A percentile compares a stretch with the other conserved stretches of the same genome.
These are phyloP conservation scores for Poecile atricapillus DNA, from an alignment of 2,113 vertebrate species.

Conservation along the genomic window DNA sequence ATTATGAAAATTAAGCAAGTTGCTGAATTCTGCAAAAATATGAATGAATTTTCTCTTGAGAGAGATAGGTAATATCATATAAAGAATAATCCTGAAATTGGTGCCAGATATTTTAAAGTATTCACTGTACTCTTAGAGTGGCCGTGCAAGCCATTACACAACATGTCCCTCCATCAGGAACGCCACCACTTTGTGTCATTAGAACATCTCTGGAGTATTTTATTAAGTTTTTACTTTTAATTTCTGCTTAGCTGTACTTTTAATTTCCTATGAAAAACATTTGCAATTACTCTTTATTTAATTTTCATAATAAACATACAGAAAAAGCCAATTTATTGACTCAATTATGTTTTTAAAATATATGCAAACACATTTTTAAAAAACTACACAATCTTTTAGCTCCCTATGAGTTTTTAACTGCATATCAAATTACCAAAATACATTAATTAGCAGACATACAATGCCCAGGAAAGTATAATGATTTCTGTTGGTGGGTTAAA, in stretches of 20 bases:
- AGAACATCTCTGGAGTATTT: not conserved
- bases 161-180: not conserved
- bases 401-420: not conserved
- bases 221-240: not conserved
- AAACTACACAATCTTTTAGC: not conserved
- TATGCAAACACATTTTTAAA: not conserved
- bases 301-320: not conserved
- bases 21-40: not conserved
- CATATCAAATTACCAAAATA: not conserved
- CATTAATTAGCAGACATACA: not conserved
- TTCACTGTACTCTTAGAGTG: not conserved
- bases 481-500: not conserved
- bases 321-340: not conserved
- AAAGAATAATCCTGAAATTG: not conserved
- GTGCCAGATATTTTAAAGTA: not conserved
- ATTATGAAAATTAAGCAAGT: not conserved
- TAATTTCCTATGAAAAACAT: not conserved
- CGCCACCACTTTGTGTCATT: not conserved
- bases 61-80: not conserved
- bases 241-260: not conserved
- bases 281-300: not conserved
- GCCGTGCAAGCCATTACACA: not conserved
- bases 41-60: not conserved
- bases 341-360: not conserved
- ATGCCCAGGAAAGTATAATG: not conserved